phyloP scores from a whole-genome alignment of 1,140 invertebrate species.

The Drosophila pandora region DNA sequence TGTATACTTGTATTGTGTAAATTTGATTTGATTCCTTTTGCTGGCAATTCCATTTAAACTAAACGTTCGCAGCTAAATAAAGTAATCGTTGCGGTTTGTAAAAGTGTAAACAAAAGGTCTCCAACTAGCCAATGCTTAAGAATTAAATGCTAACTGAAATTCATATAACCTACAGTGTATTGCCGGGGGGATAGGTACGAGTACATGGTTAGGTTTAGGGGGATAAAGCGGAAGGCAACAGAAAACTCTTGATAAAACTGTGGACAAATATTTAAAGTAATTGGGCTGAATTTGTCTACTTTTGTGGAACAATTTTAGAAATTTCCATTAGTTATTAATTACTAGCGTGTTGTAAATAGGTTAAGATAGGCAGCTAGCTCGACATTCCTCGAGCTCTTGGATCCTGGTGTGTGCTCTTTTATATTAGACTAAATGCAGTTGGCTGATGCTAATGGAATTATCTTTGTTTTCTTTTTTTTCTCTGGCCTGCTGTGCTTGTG shows the following conservation, averaged over 20 bases:
- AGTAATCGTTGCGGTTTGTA: conserved; percentile 29
- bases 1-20: conserved; percentile 51
- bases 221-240: conserved; percentile 51
- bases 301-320: conserved; percentile 34
- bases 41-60: conserved; percentile 60
- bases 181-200: conserved; percentile 19
- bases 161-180: conserved; percentile 66
- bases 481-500: conserved; percentile 22
- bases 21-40: conserved; percentile 64
- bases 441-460: conserved; percentile 73
- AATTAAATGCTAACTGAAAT: conserved; percentile 74
- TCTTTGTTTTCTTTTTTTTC: conserved; percentile 20
- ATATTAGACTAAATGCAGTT: conserved; percentile 50
- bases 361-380: conserved; percentile 22
- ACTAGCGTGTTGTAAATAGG: conserved; percentile 43
- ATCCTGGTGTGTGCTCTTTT: conserved; percentile 35
- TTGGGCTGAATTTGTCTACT: conserved; percentile 63
- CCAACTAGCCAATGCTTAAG: conserved; percentile 63
- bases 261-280: conserved; percentile 61
- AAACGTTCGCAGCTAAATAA: conserved; percentile 50
- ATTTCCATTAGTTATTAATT: conserved; percentile 21
- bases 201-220: neutral
- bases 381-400: conserved; percentile 7
- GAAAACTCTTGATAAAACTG: conserved; percentile 38
- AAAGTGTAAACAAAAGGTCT: conserved; percentile 33